phyloP scores from a whole-genome alignment of 2,888 invertebrate genomes.

The Coleophora flavipennella region DNA sequence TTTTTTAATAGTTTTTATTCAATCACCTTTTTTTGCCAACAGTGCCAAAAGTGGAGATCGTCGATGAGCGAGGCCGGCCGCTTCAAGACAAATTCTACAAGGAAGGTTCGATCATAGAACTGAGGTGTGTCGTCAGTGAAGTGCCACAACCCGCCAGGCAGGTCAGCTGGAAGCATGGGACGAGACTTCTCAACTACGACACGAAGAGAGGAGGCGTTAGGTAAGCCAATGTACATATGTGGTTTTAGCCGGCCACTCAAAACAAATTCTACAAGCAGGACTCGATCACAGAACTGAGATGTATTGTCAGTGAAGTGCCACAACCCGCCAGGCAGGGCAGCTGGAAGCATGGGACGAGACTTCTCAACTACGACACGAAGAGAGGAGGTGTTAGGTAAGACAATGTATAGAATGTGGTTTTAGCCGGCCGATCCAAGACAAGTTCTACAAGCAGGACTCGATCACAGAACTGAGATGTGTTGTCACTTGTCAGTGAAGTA shows the following conservation, averaged over 20 bases:
- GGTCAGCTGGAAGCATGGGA: constrained; percentile 85
- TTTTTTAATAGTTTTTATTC: background rate
- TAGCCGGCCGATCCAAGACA: constrained; percentile 83
- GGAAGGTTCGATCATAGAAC: constrained; percentile 85
- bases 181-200: constrained; percentile 82
- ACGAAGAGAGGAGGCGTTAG: constrained; percentile 86
- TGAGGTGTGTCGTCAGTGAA: constrained; percentile 85
- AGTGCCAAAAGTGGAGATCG: constrained; percentile 88
- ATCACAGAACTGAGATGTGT: constrained; percentile 87
- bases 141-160: constrained; percentile 83
- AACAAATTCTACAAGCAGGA: constrained; percentile 89
- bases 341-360: constrained; percentile 83
- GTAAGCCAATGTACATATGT: too few relatives aligned
- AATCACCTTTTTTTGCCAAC: constrained; percentile 22
- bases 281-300: constrained; percentile 86
- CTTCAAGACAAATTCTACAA: constrained; percentile 87
- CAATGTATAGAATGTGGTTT: too few relatives aligned
- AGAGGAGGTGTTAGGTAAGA: too few relatives aligned
- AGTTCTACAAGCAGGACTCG: constrained; percentile 87
- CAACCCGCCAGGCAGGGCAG: constrained; percentile 81
- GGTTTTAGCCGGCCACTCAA: constrained; percentile 80
- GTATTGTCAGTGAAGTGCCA: constrained; percentile 85
- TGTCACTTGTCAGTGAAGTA: constrained; percentile 85
- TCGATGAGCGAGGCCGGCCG: constrained; percentile 83
- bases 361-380: constrained; percentile 84